Base-by-base conservation (phyloP, 2,797 vertebrate species). In the Hybognathus amarus region DNA sequence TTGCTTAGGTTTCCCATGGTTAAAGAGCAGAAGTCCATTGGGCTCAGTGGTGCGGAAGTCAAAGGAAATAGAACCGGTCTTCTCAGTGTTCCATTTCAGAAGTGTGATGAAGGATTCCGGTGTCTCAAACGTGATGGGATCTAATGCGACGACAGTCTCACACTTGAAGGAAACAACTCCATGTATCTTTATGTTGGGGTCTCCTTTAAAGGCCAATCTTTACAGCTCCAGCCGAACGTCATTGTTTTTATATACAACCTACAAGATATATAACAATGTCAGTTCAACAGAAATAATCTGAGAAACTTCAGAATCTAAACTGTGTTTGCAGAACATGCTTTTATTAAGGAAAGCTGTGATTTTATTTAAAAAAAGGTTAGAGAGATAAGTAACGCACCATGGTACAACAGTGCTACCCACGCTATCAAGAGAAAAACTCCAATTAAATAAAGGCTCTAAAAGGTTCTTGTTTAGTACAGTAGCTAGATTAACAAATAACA, bases 181-280 rank as follows among this genome's bases (percentile, higher is more conserved):
- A 2, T 99, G 97, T 84, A 98, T 88, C 92, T 98, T 98, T 97
- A 99, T 99, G 91, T 99, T 99, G 78, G 95, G 92, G 87, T 99
- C 97, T 0, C 96, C 97, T 92, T 96, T 96, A 83, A 97, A 96
- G 85, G 98, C 97, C 92, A 99, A 93, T 82, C 96, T 94, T 88
- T 97, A 99, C 85, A 99, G 93, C 90, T 99, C 98, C 83, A 99
- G 94, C 42, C 97, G 95, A 85, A 98, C 97, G 15, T 99, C 98
- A 0, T 98, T 99, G 93, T 99, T 99, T 94, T 99, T 99, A 92
- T 99, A 99, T 3, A 99, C 97, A 89, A 99, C 98, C 98, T 99
- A 11, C 27, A 45, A n/a, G 27, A 77, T 17, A 66, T 40, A 61
- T 6, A 61, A 59, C n/a, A 77, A 77, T 45, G 22, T 45, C 5